Base-by-base conservation (phyloP, 2,113 vertebrate species). In the Sterrhoptilus dennistouni region DNA sequence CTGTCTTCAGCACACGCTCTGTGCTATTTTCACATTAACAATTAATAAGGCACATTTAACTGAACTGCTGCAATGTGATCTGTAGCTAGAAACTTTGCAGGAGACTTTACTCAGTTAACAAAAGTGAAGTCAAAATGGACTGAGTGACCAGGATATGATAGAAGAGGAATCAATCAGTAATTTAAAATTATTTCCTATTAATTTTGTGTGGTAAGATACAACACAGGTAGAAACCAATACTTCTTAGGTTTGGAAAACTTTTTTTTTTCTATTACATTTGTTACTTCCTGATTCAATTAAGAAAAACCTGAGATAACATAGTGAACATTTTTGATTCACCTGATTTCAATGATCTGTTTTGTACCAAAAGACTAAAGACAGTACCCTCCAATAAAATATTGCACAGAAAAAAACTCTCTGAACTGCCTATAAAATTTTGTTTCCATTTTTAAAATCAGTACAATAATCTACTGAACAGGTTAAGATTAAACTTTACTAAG, bases 11-110 rank as follows among this genome's bases (percentile, higher is more conserved):
- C 96, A 96, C 11, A 1, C 76, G 61, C 78, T 97, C 94, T 95
- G 95, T 95, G 93, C 93, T 97, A 93, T 91, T 96, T 91, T 75
- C 88, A 96, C 80, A 93, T 82, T 85, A 96, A 92, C 88, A 94
- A 97, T 96, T 97, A 98, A 96, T 96, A 96, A 97, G 95, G 64
- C 31, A n/a, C 86, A 84, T 91, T 97, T 96, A 97, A 92, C 80
- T 53, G 92, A 97, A 77, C 68, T 69, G 54, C 75, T 94, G 96
- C 93, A 96, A 89, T 22, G 33, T 44, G 93, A 98, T 95, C 92
- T 86, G 63, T 82, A 6, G 5, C 82, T 35, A 12, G 87, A 87
- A 98, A 97, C 96, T 96, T 94, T 95, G 87, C 33, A 70, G 94
- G 69, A 95, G 50, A 86, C 91, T 97, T 97, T 95, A 84, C 91